These are phyloP conservation scores for Drosophila yakuba DNA, from an alignment of 1,140 invertebrate genomes.

Conservation along the genomic window DNA sequence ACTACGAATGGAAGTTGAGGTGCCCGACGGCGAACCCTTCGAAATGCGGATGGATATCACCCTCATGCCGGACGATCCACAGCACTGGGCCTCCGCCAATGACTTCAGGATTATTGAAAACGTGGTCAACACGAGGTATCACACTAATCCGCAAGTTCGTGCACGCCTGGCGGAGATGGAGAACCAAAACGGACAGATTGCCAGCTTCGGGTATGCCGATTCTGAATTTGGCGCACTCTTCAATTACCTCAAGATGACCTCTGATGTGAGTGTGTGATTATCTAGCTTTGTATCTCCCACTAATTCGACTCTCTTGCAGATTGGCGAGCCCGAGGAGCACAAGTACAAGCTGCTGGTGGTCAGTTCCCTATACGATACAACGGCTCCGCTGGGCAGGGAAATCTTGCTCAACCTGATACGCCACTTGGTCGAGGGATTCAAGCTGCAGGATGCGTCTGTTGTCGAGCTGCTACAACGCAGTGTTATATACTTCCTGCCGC, in stretches of 20 bases:
- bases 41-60: slow-evolving; percentile 91
- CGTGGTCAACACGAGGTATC: slow-evolving; percentile 87
- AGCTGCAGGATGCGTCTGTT: slow-evolving; percentile 88
- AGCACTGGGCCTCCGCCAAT: slow-evolving; percentile 91
- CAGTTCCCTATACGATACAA: slow-evolving; percentile 92
- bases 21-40: slow-evolving; percentile 86
- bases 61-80: slow-evolving; percentile 90
- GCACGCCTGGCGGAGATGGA: slow-evolving; percentile 88
- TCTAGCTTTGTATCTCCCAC: no score
- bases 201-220: slow-evolving; percentile 78
- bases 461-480: slow-evolving; percentile 88
- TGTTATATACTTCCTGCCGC: slow-evolving; percentile 92
- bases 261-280: slow-evolving; percentile 64
- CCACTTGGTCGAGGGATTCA: slow-evolving; percentile 91
- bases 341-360: slow-evolving; percentile 93
- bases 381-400: slow-evolving; percentile 93
- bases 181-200: slow-evolving; percentile 74
- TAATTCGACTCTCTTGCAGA: slow-evolving; percentile 83
- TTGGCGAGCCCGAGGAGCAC: slow-evolving; percentile 90
- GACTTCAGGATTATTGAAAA: slow-evolving; percentile 89
- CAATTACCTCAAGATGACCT: slow-evolving; percentile 78
- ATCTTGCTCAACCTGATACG: slow-evolving; percentile 92
- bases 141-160: slow-evolving; percentile 88
- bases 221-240: slow-evolving; percentile 77
- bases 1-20: slow-evolving; percentile 87